Evolutionary conservation across 2,113 vertebrate genomes (phyloP), one percentile per base, ranked within the genome.

Genomic region (Anguilla japonica): DNA sequence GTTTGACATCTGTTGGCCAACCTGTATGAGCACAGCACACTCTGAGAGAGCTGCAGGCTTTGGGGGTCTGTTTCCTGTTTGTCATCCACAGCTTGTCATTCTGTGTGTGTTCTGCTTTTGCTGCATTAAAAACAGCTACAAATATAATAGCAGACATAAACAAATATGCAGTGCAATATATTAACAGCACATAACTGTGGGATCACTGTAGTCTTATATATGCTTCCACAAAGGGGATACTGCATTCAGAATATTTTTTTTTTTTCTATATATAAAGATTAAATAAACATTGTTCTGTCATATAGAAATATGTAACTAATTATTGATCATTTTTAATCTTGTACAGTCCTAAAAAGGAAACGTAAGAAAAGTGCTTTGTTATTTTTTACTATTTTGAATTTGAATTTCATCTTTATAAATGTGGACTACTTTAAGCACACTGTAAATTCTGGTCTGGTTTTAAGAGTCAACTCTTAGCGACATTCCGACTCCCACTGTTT

Each of bases 261-360:
- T 91, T 89, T 90, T 93, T 93, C 91, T 93, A 93, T 89, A 91
- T 93, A 93, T 88, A 93, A 91, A 91, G 93, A 92, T 93, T 92
- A 92, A 92, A 85, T 29, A 92, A 91, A 88, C 92, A 92, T 89
- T 87, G 90, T 92, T 89, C 92, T 88, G 93, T 94, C 91, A 88
- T 95, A 94, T 94, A 93, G 50, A 18, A 91, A 94, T 93, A 92
- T 95, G 92, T 95, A 94, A 94, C 92, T 93, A 94, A 94, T 93
- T 93, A 88, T 93, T 91, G 67, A 87, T 89, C 81, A 82, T 89
- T 89, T 91, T 94, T 95, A 92, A 95, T 91, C 90, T 89, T 96
- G 95, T 95, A 96, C 94, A 96, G 94, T 93, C 93, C 90, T 93
- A 91, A 89, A 91, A 88, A 88, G 82, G 91, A 89, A 83, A 90